These are phyloP conservation scores for Platygyra sinensis DNA, from an alignment of 64 coral and sea anemone species.

Conservation along the genomic window DNA sequence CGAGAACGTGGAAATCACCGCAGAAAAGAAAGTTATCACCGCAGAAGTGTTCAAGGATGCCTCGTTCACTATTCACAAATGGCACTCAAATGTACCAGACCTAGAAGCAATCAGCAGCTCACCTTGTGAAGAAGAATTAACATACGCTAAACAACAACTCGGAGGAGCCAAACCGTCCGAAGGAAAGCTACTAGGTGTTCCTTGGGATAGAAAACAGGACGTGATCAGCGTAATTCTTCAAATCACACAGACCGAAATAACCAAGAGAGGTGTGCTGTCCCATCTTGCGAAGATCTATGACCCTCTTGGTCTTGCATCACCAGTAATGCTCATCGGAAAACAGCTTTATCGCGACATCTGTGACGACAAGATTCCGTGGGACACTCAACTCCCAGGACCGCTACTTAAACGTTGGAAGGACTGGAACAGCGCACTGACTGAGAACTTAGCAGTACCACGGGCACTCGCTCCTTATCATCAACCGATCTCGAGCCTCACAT, in stretches of 20 bases:
- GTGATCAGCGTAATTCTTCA: slow-evolving; percentile 21
- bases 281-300: too few relatives aligned
- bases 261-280: too few relatives aligned
- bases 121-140: slow-evolving; percentile 27
- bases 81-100: slow-evolving; percentile 64
- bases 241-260: not conserved
- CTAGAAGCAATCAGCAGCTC: slow-evolving; percentile 9
- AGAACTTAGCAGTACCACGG: too few relatives aligned
- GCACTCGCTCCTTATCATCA: too few relatives aligned
- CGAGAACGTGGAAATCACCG: slow-evolving; percentile 40
- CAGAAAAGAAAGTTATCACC: slow-evolving; percentile 51
- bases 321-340: too few relatives aligned
- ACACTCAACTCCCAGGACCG: too few relatives aligned
- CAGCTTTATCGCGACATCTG: too few relatives aligned
- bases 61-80: slow-evolving; percentile 61
- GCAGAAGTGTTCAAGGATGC: slow-evolving; percentile 63
- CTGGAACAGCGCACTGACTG: too few relatives aligned
- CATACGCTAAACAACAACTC: slow-evolving; percentile 54
- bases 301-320: too few relatives aligned
- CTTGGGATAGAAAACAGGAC: slow-evolving; percentile 57
- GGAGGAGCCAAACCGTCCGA: slow-evolving; percentile 40
- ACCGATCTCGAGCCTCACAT: too few relatives aligned
- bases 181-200: slow-evolving; percentile 52
- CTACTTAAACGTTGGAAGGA: too few relatives aligned
- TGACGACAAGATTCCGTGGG: too few relatives aligned